phyloP scores from a whole-genome alignment of 2,113 vertebrate species.

The Elanus axillaris region DNA sequence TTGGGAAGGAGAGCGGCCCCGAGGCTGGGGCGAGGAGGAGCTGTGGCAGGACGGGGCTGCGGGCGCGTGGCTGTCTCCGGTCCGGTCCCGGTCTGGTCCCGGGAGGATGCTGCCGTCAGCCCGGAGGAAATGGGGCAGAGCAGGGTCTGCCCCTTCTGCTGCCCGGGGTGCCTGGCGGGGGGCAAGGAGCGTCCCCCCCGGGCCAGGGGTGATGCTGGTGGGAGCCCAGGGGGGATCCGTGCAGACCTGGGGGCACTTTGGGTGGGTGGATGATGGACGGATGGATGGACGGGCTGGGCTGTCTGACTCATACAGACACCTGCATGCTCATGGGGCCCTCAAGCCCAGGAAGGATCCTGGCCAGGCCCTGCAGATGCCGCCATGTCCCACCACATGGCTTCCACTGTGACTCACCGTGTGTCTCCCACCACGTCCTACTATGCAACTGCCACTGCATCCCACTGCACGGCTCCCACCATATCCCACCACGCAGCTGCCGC shows the following conservation, averaged over 20 bases:
- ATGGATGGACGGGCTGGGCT: not conserved
- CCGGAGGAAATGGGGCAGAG: not conserved
- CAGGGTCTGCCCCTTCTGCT: not conserved
- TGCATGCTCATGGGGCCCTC: not conserved
- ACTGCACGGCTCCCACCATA: accelerated
- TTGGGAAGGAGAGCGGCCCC: not conserved
- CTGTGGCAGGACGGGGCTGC: not conserved
- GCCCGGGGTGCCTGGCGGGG: no score
- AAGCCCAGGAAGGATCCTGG: not conserved
- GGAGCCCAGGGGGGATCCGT: not conserved
- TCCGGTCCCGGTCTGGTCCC: not conserved
- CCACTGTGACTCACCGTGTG: not conserved
- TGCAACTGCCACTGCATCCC: not conserved
- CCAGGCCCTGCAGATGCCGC: not conserved
- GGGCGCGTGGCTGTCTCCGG: not conserved
- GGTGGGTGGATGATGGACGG: no score
- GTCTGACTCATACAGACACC: not conserved
- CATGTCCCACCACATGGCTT: not conserved
- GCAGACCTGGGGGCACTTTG: not conserved
- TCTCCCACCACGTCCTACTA: not conserved
- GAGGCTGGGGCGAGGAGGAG: not conserved
- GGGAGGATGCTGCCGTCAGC: not conserved
- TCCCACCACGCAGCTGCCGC: not conserved
- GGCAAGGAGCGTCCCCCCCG: not conserved
- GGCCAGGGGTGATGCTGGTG: not conserved